These are phyloP conservation scores for Rhizomys pruinosus DNA, from an alignment of 2,113 vertebrate genomes.

Conservation along the genomic window DNA sequence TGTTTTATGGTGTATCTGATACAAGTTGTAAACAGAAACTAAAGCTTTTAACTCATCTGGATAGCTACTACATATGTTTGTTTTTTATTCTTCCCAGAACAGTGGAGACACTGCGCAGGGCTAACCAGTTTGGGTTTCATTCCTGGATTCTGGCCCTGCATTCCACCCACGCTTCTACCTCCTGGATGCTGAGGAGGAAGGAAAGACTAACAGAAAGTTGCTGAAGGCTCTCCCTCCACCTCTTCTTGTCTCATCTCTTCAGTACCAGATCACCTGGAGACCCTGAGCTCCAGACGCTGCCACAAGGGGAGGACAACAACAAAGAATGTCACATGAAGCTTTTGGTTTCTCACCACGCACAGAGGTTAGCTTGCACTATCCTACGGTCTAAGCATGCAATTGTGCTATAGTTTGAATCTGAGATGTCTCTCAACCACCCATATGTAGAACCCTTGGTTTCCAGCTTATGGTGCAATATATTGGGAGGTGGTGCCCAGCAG, in stretches of 20 bases:
- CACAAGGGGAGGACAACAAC: neutral
- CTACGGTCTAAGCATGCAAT: neutral
- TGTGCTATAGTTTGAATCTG: neutral
- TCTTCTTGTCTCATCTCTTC: neutral
- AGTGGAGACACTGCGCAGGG: neutral
- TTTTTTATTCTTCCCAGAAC: neutral
- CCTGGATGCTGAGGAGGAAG: neutral
- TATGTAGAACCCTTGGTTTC: neutral
- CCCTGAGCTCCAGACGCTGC: neutral
- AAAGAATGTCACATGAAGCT: neutral
- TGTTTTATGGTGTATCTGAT: neutral
- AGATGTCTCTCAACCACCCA: neutral
- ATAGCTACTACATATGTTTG: neutral
- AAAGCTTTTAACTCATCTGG: neutral
- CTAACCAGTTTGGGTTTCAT: neutral
- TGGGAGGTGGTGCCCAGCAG: neutral
- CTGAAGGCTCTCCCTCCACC: neutral
- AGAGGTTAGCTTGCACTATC: neutral
- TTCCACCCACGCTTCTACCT: neutral
- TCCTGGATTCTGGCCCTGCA: neutral
- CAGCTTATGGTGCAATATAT: neutral
- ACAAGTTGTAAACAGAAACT: conserved; percentile 18
- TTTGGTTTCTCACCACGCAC: neutral
- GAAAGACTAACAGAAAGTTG: neutral
- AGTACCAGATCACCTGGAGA: neutral